Conservation (phyloP, 2,797 vertebrate species). For the Myotis findleyi region DNA sequence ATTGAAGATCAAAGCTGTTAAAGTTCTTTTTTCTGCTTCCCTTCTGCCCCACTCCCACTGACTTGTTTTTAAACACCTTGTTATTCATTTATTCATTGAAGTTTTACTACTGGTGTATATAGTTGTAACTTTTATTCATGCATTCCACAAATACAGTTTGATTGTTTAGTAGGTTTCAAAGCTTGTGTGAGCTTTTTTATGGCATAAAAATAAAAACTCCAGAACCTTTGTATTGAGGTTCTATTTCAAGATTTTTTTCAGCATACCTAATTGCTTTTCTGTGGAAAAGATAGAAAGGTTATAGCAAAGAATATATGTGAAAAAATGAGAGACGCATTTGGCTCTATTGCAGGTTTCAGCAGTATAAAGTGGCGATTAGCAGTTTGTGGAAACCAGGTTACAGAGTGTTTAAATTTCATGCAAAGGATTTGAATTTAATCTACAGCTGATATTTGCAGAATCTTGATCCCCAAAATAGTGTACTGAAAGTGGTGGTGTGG, state of each 20-base stretch:
- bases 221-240: background rate
- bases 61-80: background rate
- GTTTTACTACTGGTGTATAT: background rate
- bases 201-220: background rate
- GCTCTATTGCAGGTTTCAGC: background rate
- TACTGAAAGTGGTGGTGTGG: background rate
- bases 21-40: background rate
- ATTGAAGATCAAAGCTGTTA: background rate
- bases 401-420: background rate
- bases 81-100: background rate
- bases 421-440: background rate
- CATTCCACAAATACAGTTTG: background rate
- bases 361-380: background rate
- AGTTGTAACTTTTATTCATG: background rate
- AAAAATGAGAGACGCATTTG: background rate
- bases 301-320: background rate
- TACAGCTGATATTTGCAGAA: background rate
- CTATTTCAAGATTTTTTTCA: background rate
- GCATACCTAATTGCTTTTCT: background rate
- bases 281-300: background rate
- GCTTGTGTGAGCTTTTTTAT: background rate
- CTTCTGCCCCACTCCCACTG: background rate
- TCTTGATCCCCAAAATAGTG: background rate
- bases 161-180: background rate
- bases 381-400: background rate